Evolutionary conservation across 2,888 invertebrate species (phyloP), one percentile per base, ranked within the genome.

Genomic region (Apodemia hepburni): DNA sequence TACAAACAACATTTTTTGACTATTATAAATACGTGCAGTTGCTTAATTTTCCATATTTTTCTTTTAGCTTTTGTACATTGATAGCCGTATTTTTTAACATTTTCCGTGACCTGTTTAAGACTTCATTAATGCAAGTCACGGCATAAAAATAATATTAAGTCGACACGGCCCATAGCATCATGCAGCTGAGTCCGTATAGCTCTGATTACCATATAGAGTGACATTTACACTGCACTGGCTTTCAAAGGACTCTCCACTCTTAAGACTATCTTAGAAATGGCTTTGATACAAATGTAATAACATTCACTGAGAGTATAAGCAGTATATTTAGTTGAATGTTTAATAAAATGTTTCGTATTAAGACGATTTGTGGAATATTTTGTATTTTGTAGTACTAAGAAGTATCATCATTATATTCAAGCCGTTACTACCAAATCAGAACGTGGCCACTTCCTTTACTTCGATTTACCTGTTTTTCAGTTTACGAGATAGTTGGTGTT

Each of bases 131-230:
- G 51, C 51, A 51, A 51, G 51, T 51, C 51, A 51, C 51, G 51
- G 51, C 6, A 54, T 54, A 54, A 54, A 54, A 54, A 54, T 54
- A 54, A 54, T 54, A 54, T 54, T 18, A 54, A 54, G 51, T 54
- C 51, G 51, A 18, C 51, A 61, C 61, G 61, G 60, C 35, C 60
- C 59, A 59, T 59, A 59, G 59, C 29, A 33, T 42, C 42, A 38
- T 35, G 51, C 7, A 35, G 58, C 61, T 54, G 51, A 27, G 51
- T 54, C 51, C 5, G 15, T 33, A 61, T 33, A 57, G 61, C 35
- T 15, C 61, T 47, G 57, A 73, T 74, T 73, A 71, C 69, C 73
- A 71, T 73, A 73, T 71, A 75, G 68, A 71, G 71, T 70, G 73
- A 72, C 71, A 73, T 71, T 72, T 69, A 66, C 73, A 71, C 68